A percentile compares a stretch with the other conserved stretches of the same genome.
Conservation (phyloP, 2,888 invertebrate genomes). For the Xanthorhoe designata region DNA sequence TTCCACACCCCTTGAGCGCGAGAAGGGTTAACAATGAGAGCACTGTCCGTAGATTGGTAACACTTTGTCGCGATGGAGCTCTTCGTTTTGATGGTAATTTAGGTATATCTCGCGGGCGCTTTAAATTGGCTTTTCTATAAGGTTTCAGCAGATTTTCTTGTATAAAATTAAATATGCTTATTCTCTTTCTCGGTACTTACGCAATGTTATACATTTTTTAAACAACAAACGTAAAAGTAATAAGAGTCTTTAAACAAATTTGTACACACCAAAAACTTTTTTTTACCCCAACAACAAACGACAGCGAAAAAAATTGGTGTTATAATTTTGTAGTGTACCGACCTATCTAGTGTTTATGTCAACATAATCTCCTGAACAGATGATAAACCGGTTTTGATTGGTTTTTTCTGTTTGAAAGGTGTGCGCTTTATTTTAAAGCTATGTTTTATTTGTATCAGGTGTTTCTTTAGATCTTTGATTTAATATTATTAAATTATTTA, state of each 20-base stretch:
- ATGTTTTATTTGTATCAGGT: no score
- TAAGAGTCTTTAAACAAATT: background rate
- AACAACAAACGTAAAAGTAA: background rate
- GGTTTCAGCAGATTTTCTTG: slow-evolving; percentile 6
- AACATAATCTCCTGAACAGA: no score
- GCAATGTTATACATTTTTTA: background rate
- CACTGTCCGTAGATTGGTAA: slow-evolving; percentile 64
- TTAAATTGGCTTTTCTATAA: slow-evolving; percentile 21
- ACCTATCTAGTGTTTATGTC: no score
- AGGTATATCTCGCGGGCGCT: slow-evolving; percentile 28
- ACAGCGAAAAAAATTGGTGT: no score
- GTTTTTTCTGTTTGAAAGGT: no score
- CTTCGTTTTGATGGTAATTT: slow-evolving; percentile 37
- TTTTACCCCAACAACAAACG: no score
- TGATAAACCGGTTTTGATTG: no score
- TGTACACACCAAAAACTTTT: no score
- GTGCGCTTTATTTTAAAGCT: no score
- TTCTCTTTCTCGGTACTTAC: background rate
- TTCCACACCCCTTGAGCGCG: slow-evolving; percentile 70
- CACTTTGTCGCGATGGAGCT: slow-evolving; percentile 49
- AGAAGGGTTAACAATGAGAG: slow-evolving; percentile 77
- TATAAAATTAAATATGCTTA: slow-evolving; percentile 9
- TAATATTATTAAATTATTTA: no score
- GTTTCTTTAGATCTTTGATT: no score
- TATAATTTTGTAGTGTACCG: no score